Evolutionary conservation across 2,888 invertebrate genomes (phyloP), one percentile per base, ranked within the genome.

Genomic region (Drosophila tripunctata): DNA sequence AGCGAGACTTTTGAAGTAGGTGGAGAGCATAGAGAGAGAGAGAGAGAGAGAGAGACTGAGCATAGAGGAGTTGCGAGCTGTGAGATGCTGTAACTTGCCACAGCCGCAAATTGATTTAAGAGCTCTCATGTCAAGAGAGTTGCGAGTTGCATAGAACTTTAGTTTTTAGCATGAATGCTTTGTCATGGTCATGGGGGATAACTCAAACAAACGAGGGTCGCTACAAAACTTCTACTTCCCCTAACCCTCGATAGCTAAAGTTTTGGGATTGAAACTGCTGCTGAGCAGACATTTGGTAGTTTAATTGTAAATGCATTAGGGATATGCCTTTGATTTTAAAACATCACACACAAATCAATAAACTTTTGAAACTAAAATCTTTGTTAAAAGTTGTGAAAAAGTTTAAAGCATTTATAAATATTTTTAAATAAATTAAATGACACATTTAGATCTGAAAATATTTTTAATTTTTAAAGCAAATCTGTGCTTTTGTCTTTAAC

Each of bases 51-150:
- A 7, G 27, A 27, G 27, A 3, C 27, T 27, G 10, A 27, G 27
- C 3, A 27, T 27, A 10, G 10, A 27, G 27, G 43, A 33, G 50
- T 38, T 14, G 15, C 21, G 40, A 31, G 22, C 33, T 33, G 8
- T 47, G 47, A 47, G 24, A 19, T 30, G 63, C 44, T 48, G 48
- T 17, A 38, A 33, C 45, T 45, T 51, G 43, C 69, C 67, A 40
- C 43, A 75, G 56, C 60, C 64, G 62, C 50, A 75, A 79, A 79
- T 76, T 71, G 63, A 71, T 79, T 79, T 71, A 62, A 82, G 62
- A 43, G 67, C 36, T 63, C 68, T 70, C 44, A 56, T 64, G 48
- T 72, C 75, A 65, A 72, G 27, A 72, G n/a, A n/a, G n/a, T n/a
- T n/a, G n/a, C n/a, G n/a, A n/a, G 57, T 63, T 54, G 50, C 55